A percentile compares a stretch with the other conserved stretches of the same genome.
Conservation (phyloP, 64 coral and sea anemone genomes). For the Anthopleura sola region DNA sequence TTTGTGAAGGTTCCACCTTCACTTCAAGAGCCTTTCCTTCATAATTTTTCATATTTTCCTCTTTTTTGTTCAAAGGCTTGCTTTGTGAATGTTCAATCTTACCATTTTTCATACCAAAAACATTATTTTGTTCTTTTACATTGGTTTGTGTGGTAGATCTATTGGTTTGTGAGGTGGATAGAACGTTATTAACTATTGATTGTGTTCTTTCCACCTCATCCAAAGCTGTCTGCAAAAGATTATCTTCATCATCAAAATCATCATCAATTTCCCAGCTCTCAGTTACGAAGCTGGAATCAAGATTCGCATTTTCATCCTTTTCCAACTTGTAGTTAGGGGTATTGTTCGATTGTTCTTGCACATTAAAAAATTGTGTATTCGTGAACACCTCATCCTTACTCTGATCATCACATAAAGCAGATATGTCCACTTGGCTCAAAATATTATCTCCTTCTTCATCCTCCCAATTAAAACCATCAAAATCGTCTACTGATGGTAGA, state of each 20-base stretch:
- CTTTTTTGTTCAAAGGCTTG: no score
- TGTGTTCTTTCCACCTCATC: conserved; percentile 55
- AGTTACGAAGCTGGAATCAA: conserved; percentile 32
- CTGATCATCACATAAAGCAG: conserved; percentile 8
- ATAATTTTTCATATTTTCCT: no score
- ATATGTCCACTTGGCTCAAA: conserved; percentile 55
- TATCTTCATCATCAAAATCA: conserved; percentile 33
- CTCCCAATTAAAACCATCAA: conserved; percentile 10
- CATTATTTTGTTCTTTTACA: background rate
- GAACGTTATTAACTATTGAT: background rate
- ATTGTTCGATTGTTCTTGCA: background rate
- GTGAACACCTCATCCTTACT: conserved; percentile 41
- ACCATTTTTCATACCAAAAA: background rate
- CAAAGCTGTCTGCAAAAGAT: conserved; percentile 34
- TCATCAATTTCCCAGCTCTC: conserved; percentile 60
- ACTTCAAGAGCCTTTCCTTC: conserved; percentile 3
- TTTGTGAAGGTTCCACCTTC: conserved; percentile 17
- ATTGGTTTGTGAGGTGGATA: background rate
- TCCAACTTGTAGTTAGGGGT: background rate
- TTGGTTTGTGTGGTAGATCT: no score
- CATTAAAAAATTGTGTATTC: conserved; percentile 21
- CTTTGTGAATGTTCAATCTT: background rate
- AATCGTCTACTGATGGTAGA: conserved; percentile 4
- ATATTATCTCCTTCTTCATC: conserved; percentile 35
- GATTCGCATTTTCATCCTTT: background rate